These are phyloP conservation scores for Aythya fuligula DNA, from an alignment of 2,797 vertebrate genomes.

Conservation along the genomic window DNA sequence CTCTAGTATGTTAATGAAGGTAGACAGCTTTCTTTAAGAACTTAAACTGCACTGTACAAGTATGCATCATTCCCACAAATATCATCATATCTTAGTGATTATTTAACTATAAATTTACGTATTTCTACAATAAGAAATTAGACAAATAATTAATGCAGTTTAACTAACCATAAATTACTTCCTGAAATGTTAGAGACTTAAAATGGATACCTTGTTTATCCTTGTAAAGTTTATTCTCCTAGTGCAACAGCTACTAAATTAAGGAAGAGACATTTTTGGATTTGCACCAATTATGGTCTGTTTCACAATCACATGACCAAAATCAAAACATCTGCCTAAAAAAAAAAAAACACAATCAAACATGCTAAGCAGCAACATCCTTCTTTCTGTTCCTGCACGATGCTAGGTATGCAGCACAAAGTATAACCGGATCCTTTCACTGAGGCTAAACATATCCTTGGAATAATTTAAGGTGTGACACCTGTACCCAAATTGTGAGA, in stretches of 20 bases:
- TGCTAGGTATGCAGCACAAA: background rate
- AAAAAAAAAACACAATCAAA: background rate
- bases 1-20: background rate
- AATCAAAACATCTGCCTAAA: background rate
- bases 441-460: background rate
- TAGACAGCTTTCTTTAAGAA: background rate
- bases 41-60: background rate
- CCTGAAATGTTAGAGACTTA: background rate
- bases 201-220: background rate
- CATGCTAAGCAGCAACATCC: background rate
- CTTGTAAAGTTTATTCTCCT: background rate
- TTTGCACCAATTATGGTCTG: background rate
- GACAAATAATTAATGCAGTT: background rate
- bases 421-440: background rate
- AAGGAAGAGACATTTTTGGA: background rate
- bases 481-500: background rate
- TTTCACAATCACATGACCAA: constrained; percentile 3
- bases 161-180: background rate
- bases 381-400: background rate
- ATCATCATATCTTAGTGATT: background rate
- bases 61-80: background rate
- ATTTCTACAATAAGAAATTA: background rate
- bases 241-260: background rate
- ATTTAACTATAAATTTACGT: background rate
- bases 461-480: background rate